phyloP scores from a whole-genome alignment of 2,797 vertebrate genomes.

The Poeciliopsis gracilis region DNA sequence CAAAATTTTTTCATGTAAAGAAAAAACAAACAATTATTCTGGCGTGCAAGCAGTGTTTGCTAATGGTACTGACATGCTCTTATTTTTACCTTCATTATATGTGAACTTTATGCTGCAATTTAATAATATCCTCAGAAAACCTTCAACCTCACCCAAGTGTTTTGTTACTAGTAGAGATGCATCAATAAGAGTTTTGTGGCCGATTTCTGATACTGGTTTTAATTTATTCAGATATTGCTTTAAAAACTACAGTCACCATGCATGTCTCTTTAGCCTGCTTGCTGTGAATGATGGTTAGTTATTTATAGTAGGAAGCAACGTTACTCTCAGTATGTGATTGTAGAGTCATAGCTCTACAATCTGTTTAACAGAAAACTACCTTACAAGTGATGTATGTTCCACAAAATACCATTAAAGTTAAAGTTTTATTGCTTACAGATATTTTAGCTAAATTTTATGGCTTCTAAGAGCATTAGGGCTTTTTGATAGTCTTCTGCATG shows the following conservation, averaged over 20 bases:
- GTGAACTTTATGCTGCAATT: not conserved
- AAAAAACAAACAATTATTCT: not conserved
- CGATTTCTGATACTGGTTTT: not conserved
- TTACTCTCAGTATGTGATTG: not conserved
- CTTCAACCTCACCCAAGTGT: not conserved
- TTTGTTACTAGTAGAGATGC: not conserved
- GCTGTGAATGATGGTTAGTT: not conserved
- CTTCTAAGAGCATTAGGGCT: conserved; percentile 17
- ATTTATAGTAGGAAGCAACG: not conserved
- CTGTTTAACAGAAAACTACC: not conserved
- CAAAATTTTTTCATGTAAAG: not conserved
- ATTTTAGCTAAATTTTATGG: conserved; percentile 6
- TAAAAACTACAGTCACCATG: not conserved
- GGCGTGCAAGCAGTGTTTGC: not conserved
- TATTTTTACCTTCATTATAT: not conserved
- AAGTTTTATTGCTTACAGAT: conserved; percentile 1
- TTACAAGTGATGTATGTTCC: not conserved
- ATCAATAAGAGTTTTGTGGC: not conserved
- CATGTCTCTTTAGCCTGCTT: not conserved
- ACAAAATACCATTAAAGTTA: not conserved
- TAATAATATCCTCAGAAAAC: not conserved
- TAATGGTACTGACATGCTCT: not conserved
- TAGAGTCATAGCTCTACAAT: not conserved
- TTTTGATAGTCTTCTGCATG: conserved; percentile 1
- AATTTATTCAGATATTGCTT: not conserved